Evolutionary conservation across 1,140 invertebrate genomes (phyloP).

Genomic region (Hestina assimilis): DNA sequence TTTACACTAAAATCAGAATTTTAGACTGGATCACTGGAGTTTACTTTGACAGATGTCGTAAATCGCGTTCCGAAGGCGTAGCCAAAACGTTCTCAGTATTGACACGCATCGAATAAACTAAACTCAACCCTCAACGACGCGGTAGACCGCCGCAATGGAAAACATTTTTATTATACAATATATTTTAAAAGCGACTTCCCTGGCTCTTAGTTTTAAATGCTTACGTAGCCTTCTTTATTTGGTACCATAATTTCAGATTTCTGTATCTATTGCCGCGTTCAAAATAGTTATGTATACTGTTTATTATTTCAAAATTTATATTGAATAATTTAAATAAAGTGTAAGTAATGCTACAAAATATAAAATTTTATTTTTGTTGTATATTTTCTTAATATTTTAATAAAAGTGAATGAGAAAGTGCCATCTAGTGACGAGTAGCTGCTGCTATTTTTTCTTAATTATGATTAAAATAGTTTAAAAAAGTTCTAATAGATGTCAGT

Average conservation of each 20-base stretch:
- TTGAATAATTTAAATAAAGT: too few species aligned
- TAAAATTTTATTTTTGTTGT: too few species aligned
- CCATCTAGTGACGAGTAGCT: too few species aligned
- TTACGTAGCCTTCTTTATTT: background rate
- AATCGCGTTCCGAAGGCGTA: slow-evolving; percentile 42
- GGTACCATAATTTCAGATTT: background rate
- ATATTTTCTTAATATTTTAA: too few species aligned
- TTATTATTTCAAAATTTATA: too few species aligned
- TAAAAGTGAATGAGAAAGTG: too few species aligned
- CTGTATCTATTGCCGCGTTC: background rate
- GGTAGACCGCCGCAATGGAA: slow-evolving; percentile 2
- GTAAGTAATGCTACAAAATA: too few species aligned
- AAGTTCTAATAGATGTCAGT: too few species aligned
- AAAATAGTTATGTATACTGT: too few species aligned
- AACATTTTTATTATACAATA: background rate
- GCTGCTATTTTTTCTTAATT: too few species aligned
- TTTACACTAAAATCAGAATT: slow-evolving; percentile 41
- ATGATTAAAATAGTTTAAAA: too few species aligned
- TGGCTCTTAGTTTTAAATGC: background rate
- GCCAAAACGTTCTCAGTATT: slow-evolving; percentile 38
- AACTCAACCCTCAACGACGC: slow-evolving; percentile 17
- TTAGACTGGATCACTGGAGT: slow-evolving; percentile 26
- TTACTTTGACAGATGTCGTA: slow-evolving; percentile 58
- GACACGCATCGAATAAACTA: slow-evolving; percentile 42
- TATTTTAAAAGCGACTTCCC: background rate